These are phyloP conservation scores for Pseudolaguvia tuberculata DNA, from an alignment of 2,113 vertebrate species.

Conservation along the genomic window DNA sequence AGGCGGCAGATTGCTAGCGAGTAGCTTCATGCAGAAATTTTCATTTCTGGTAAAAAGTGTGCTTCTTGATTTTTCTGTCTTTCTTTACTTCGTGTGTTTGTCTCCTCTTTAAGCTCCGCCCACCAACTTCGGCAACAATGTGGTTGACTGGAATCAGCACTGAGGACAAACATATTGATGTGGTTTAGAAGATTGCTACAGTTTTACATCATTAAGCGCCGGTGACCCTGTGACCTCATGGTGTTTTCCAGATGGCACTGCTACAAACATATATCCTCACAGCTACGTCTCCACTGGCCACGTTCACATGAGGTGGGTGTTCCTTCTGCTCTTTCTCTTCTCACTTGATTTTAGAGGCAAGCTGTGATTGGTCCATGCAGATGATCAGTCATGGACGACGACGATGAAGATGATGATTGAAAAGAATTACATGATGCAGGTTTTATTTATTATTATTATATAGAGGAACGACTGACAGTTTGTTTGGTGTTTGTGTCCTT, in stretches of 20 bases:
- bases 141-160: neutral
- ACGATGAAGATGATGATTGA: slow-evolving; percentile 40
- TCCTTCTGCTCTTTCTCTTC: no score
- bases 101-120: neutral
- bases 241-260: no score
- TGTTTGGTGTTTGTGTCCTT: neutral
- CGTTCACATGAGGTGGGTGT: slow-evolving; percentile 10
- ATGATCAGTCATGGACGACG: slow-evolving; percentile 32
- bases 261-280: neutral
- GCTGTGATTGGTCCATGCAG: slow-evolving; percentile 44
- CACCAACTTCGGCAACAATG: neutral
- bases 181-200: neutral
- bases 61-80: no score
- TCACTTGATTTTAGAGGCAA: slow-evolving; percentile 9
- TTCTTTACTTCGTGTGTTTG: neutral
- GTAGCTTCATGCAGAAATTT: neutral
- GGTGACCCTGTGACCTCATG: no score
- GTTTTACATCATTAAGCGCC: neutral
- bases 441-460: neutral
- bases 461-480: neutral
- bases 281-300: neutral
- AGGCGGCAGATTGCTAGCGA: neutral
- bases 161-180: neutral
- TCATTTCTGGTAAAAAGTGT: no score
- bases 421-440: slow-evolving; percentile 68